These are phyloP conservation scores for Eurytemora carolleeae DNA, from an alignment of 1,140 invertebrate species.

Conservation along the genomic window DNA sequence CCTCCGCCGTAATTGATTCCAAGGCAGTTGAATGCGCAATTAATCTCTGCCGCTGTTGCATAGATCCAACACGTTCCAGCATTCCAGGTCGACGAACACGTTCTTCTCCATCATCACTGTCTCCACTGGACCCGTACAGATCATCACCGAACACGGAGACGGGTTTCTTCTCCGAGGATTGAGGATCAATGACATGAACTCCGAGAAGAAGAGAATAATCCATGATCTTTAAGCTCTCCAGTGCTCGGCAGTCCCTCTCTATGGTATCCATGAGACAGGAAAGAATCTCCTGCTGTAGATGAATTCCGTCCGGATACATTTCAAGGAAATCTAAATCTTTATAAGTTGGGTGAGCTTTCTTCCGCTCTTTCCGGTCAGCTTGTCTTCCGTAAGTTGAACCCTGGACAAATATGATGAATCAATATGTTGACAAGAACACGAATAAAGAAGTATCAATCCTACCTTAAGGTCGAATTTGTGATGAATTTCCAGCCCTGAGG, in stretches of 20 bases:
- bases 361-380: slow-evolving; percentile 70
- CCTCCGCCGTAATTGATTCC: slow-evolving; percentile 89
- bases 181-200: slow-evolving; percentile 78
- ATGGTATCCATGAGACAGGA: slow-evolving; percentile 82
- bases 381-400: slow-evolving; percentile 96
- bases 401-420: no score
- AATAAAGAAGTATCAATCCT: no score
- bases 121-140: not conserved
- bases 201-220: slow-evolving; percentile 90
- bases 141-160: slow-evolving; percentile 23
- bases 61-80: slow-evolving; percentile 38
- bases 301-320: slow-evolving; percentile 74
- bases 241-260: slow-evolving; percentile 79
- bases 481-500: slow-evolving; percentile 82
- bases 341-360: slow-evolving; percentile 73
- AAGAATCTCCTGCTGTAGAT: slow-evolving; percentile 83
- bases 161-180: slow-evolving; percentile 53
- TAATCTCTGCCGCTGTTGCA: slow-evolving; percentile 60
- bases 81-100: not conserved
- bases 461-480: slow-evolving; percentile 91
- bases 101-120: not conserved
- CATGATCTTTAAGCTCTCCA: slow-evolving; percentile 99
- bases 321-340: slow-evolving; percentile 96
- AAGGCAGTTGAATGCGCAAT: slow-evolving; percentile 90
- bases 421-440: no score